A percentile compares a stretch with the other conserved stretches of the same genome.
These are phyloP conservation scores for Ornithorhynchus anatinus DNA, from an alignment of 2,113 vertebrate genomes.

Conservation along the genomic window DNA sequence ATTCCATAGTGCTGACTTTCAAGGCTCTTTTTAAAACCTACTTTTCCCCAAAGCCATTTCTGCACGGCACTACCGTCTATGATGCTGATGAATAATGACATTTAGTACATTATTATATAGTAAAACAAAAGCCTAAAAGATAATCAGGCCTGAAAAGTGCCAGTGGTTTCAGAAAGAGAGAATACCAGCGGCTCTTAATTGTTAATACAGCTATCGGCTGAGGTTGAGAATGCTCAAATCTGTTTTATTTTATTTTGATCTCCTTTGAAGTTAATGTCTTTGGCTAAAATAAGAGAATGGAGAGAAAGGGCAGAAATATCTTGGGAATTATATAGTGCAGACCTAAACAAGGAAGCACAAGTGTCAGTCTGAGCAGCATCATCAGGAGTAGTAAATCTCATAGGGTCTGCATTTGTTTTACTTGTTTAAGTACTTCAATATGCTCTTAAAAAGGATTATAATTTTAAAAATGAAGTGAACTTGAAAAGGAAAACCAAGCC, in stretches of 20 bases:
- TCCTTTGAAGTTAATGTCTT: constrained; percentile 4
- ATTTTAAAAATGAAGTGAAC: background rate
- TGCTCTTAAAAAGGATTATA: background rate
- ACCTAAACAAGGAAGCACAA: rapidly evolving
- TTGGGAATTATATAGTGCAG: background rate
- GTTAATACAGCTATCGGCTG: background rate
- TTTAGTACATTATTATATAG: constrained; percentile 40
- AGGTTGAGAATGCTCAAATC: background rate
- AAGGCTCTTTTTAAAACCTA: background rate
- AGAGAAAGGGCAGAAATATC: background rate
- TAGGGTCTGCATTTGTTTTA: background rate
- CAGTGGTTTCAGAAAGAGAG: constrained; percentile 22
- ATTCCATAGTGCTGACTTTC: background rate
- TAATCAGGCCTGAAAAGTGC: constrained; percentile 18
- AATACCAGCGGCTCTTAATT: constrained; percentile 21
- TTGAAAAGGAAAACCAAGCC: no score
- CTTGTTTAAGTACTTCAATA: background rate
- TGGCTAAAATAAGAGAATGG: background rate
- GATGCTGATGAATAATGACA: constrained; percentile 36
- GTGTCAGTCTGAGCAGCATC: rapidly evolving
- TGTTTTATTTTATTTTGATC: background rate
- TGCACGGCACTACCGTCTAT: constrained; percentile 20
- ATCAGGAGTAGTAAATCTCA: background rate
- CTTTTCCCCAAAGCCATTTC: constrained; percentile 20
- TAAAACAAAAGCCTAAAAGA: constrained; percentile 39